Base-by-base conservation (phyloP, 2,888 invertebrate species). In the Synergus itoensis region DNA sequence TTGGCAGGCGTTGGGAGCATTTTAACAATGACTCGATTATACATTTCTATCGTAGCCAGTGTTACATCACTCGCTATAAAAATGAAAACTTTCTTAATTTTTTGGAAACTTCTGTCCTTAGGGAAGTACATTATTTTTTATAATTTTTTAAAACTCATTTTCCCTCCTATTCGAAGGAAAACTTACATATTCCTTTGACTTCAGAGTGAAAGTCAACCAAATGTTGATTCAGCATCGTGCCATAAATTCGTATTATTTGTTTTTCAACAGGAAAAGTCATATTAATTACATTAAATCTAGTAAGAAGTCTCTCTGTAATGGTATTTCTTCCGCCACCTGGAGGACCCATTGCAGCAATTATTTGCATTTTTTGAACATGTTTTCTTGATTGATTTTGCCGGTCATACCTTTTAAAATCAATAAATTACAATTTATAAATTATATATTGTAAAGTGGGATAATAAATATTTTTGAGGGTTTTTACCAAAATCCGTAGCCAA, bases 1-100 rank as follows among this genome's bases (percentile, higher is more conserved):
- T 98, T 98, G 81, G 95, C 94, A 0, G 98, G 98, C 0, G 98
- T 98, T 0, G 98, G 98, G 63, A 98, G 92, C 93, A 98, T 95
- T 89, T 95, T 96, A 0, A 91, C 92, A 0, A 94, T 94, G 0
- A 97, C 96, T 83, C 94, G 94, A 87, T 95, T 95, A 91, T 97
- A 98, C 85, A 97, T 93, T 84, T 95, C 95, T 87, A 98, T 95
- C 0, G 97, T 96, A 0, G 97, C 96, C 78, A 94, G 89, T 0
- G 97, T 95, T 18, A 98, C 94, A 53, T 94, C 93, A 86, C 94
- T 94, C 75, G 95, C 95, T 94, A 91, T 41, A 60, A 21, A 41
- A 16, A 41, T 28, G 21, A 36, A 11, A 62, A 14, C 21, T 14
- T 64, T 40, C 18, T 36, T 1, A 14, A 11, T 4, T 7, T 53